A percentile compares a stretch with the other conserved stretches of the same genome.
Conservation (phyloP, 2,888 invertebrate species). For the Cryptocephalus moraei region DNA sequence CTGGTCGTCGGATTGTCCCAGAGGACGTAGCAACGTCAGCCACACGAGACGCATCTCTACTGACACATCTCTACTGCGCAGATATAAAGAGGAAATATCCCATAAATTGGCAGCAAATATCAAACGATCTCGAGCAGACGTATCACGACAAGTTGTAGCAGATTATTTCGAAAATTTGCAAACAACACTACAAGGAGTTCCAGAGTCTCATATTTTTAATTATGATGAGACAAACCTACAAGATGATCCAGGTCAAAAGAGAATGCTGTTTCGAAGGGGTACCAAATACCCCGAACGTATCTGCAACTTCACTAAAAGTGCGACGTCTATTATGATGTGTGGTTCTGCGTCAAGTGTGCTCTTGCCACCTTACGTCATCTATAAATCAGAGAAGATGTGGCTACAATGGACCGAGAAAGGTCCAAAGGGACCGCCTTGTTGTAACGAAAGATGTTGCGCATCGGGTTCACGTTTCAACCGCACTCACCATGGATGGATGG, state of each 20-base stretch:
- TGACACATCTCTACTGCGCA: too few species aligned
- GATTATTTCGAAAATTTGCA: too few species aligned
- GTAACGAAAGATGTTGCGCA: conserved; percentile 14
- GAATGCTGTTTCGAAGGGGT: conserved; percentile 10
- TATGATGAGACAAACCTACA: too few species aligned
- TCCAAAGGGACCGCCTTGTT: conserved; percentile 17
- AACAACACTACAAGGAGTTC: conserved; percentile 6
- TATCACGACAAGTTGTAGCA: too few species aligned
- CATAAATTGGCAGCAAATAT: too few species aligned
- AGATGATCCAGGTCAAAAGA: conserved; percentile 7
- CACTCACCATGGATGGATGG: too few species aligned
- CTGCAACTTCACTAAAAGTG: conserved; percentile 14
- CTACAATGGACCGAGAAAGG: conserved; percentile 12
- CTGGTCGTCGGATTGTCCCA: too few species aligned
- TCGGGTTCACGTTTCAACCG: conserved; percentile 10
- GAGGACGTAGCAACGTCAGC: too few species aligned
- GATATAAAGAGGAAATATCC: too few species aligned
- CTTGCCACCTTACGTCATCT: conserved; percentile 8
- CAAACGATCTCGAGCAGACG: too few species aligned
- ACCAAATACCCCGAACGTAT: conserved; percentile 14
- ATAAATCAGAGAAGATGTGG: conserved; percentile 7
- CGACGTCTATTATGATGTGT: conserved; percentile 13
- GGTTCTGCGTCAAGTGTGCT: conserved; percentile 6
- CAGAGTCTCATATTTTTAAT: conserved; percentile 6
- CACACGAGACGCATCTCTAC: too few species aligned